Evolutionary conservation across 2,113 vertebrate species (phyloP).

Genomic region (Panthera uncia): DNA sequence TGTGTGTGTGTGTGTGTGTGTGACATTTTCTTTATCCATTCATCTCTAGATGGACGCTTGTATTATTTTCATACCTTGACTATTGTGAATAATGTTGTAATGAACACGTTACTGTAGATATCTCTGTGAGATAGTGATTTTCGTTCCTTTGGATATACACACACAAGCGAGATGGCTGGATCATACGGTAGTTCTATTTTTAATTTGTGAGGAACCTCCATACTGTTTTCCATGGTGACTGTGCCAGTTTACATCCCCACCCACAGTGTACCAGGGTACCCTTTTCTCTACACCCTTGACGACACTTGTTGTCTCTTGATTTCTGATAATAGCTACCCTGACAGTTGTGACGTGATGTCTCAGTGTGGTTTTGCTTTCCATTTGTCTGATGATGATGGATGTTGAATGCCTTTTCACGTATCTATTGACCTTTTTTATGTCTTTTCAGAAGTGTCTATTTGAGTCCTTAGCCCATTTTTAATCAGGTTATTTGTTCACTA

Average conservation of each 20-base stretch:
- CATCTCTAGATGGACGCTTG: not conserved
- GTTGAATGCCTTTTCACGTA: not conserved
- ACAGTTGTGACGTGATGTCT: not conserved
- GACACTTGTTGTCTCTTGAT: not conserved
- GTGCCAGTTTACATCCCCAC: not conserved
- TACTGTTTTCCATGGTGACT: not conserved
- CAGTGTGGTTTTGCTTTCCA: conserved; percentile 7
- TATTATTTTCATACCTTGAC: not conserved
- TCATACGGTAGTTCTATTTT: not conserved
- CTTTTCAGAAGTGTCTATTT: not conserved
- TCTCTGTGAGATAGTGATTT: not conserved
- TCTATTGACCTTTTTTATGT: not conserved
- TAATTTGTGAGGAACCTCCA: not conserved
- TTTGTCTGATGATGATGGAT: not conserved
- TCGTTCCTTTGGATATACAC: not conserved
- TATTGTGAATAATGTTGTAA: not conserved
- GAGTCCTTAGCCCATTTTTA: not conserved
- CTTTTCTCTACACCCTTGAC: not conserved
- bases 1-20: not conserved
- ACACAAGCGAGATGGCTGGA: not conserved
- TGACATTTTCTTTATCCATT: not conserved
- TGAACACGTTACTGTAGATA: not conserved
- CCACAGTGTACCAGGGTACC: not conserved
- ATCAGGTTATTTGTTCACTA: not conserved
- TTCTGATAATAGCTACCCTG: not conserved